Evolutionary conservation across 2,888 invertebrate genomes (phyloP).

Genomic region (Lydus trimaculatus): DNA sequence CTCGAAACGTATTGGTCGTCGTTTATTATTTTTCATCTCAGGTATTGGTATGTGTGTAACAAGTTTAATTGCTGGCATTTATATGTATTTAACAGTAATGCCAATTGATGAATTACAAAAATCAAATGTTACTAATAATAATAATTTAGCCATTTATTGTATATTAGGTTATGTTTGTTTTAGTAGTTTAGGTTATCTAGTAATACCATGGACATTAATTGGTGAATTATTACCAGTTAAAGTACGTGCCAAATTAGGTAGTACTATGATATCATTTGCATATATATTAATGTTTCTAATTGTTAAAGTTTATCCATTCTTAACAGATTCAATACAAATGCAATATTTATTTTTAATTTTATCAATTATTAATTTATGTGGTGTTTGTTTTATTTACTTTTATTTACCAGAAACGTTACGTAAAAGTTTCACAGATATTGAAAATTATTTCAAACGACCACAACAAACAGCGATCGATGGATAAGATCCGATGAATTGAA

Average conservation of each 20-base stretch:
- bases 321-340: conserved; percentile 57
- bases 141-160: conserved; percentile 60
- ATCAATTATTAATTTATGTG: conserved; percentile 59
- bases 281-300: conserved; percentile 65
- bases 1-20: conserved; percentile 62
- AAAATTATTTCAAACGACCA: conserved; percentile 56
- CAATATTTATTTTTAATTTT: conserved; percentile 62
- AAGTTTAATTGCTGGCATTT: conserved; percentile 57
- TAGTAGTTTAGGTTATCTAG: conserved; percentile 64
- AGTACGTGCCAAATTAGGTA: conserved; percentile 63
- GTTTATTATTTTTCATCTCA: conserved; percentile 62
- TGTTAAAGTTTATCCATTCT: conserved; percentile 63
- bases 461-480: not conserved
- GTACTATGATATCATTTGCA: conserved; percentile 63
- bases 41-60: conserved; percentile 64
- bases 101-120: conserved; percentile 44
- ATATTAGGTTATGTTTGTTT: conserved; percentile 64
- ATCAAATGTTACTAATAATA: conserved; percentile 46
- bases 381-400: conserved; percentile 61
- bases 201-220: conserved; percentile 68
- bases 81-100: conserved; percentile 44
- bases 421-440: conserved; percentile 65
- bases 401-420: conserved; percentile 67
- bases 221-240: conserved; percentile 64
- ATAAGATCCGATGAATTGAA: conserved; percentile 4